Base-by-base conservation (phyloP, 2,888 invertebrate species). In the Drosophila melanosoma region DNA sequence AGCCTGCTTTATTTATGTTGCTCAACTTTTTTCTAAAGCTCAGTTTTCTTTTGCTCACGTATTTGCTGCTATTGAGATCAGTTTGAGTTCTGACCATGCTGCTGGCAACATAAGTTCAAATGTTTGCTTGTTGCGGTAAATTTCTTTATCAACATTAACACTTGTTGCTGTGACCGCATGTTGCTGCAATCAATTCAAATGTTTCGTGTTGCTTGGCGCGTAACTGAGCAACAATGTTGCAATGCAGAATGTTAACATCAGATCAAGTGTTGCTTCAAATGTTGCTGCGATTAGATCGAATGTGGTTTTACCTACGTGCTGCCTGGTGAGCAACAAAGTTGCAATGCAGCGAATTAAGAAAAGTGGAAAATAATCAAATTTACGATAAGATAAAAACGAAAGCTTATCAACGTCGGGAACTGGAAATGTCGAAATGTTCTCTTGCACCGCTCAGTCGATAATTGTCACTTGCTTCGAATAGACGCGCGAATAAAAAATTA, bases 401-500 rank as follows among this genome's bases (percentile, higher is more conserved):
- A 54, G 60, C 65, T 83, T 87, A 85, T 86, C 75, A 73, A 60
- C 32, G n/a, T n/a, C n/a, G 8, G 17, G 11, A 26, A n/a, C 42
- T 45, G 52, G 15, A 20, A 33, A 17, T 36, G 53, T 29, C 26
- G 2, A 15, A 17, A 36, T 35, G 15, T 48, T 17, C 40, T 52
- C 67, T 61, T 29, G 3, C 54, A 67, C 65, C 15, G 32, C 58
- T 61, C 73, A 86, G 83, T 86, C 63, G 42, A 32, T 67, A 42
- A 54, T 36, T 65, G 74, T 33, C 74, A 62, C 72, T 74, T 79
- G 57, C 35, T 73, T 86, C 81, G 87, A 86, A 88, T 79, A 83
- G 85, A 78, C 79, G 81, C 57, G 67, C 79, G 69, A 87, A 85
- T 76, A 87, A 69, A 63, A 68, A 74, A 54, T 59, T 61, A 33